Evolutionary conservation across 35 echinoderm and acorn worm genomes (phyloP).

Genomic region (Heliocidaris erythrogramma): DNA sequence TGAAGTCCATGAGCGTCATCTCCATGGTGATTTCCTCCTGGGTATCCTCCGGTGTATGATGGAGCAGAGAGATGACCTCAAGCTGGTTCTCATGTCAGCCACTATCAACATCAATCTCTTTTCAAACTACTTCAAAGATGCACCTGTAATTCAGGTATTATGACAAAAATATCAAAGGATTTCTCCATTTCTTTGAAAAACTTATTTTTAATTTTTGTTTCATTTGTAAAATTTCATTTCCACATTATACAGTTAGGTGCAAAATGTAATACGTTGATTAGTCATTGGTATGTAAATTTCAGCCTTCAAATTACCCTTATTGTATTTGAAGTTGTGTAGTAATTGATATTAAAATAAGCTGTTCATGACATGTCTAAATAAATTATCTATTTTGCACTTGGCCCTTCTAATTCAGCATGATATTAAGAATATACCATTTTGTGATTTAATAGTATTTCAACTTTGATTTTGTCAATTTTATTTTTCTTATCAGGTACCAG

Average conservation of each 20-base stretch:
- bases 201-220: not conserved
- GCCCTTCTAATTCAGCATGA: no score
- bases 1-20: conserved; percentile 88
- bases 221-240: no score
- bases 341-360: no score
- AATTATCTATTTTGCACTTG: no score
- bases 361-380: no score
- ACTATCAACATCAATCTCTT: conserved; percentile 96
- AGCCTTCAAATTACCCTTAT: no score
- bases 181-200: not conserved
- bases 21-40: conserved; percentile 94
- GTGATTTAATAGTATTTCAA: no score
- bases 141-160: conserved; percentile 89
- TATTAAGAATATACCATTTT: no score
- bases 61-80: conserved; percentile 86
- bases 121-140: conserved; percentile 84
- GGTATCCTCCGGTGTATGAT: conserved; percentile 88
- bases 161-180: not conserved
- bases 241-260: no score
- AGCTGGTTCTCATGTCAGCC: conserved; percentile 94
- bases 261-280: no score
- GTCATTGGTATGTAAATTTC: no score
- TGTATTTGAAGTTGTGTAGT: no score
- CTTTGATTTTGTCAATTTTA: not conserved
- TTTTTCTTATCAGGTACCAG: conserved; percentile 76